Evolutionary conservation across 2,113 vertebrate species (phyloP).

Genomic region (Stegostoma tigrinum): DNA sequence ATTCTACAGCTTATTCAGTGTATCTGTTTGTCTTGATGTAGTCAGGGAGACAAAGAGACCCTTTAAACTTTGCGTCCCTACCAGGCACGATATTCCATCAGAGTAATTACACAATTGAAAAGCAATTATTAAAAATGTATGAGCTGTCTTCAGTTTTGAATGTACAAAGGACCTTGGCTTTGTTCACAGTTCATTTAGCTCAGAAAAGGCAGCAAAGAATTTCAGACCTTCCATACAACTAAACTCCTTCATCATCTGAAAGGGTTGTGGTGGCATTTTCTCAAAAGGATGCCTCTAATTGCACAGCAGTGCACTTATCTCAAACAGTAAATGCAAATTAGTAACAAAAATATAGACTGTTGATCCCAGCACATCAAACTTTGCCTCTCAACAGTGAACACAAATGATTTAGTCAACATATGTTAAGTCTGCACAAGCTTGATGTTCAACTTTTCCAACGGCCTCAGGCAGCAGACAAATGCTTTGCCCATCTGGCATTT

Average conservation of each 20-base stretch:
- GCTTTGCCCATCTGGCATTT: background rate
- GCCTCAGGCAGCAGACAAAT: background rate
- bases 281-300: background rate
- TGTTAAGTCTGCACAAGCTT: background rate
- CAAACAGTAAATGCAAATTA: too few species aligned
- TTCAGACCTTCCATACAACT: background rate
- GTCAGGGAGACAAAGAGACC: background rate
- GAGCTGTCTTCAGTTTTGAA: conserved; percentile 27
- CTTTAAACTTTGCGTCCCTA: background rate
- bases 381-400: background rate
- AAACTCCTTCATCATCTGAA: background rate
- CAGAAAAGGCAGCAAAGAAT: background rate
- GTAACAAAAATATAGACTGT: background rate
- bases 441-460: background rate
- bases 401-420: background rate
- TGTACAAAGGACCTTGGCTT: background rate
- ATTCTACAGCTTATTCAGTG: background rate
- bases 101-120: conserved; percentile 18
- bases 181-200: background rate
- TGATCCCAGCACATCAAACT: background rate
- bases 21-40: background rate
- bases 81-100: background rate
- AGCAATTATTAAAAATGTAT: background rate
- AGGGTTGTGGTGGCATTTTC: background rate
- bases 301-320: background rate